phyloP scores from a whole-genome alignment of 2,888 invertebrate genomes.

The Tenthredo distinguenda region DNA sequence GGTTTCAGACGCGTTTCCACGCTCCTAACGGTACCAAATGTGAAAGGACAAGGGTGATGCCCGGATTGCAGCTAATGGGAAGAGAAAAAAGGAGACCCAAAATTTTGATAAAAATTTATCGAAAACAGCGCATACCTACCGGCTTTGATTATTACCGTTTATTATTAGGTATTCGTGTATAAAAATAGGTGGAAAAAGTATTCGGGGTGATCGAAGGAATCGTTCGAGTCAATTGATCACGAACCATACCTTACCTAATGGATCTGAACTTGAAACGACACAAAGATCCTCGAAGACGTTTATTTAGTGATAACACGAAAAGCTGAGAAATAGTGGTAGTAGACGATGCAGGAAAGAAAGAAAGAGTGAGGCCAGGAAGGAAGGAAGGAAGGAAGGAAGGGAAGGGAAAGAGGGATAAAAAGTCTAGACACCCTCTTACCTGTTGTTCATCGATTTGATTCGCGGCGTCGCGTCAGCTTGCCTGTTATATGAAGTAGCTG shows the following conservation, averaged over 20 bases:
- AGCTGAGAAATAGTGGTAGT: conserved; percentile 22
- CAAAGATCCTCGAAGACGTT: neutral
- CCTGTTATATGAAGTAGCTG: neutral
- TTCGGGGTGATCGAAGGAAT: no score
- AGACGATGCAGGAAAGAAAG: conserved; percentile 48
- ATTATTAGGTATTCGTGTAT: neutral
- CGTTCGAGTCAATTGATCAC: neutral
- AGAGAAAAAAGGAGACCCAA: neutral
- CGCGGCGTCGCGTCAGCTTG: conserved; percentile 32
- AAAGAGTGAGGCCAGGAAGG: conserved; percentile 32
- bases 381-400: neutral
- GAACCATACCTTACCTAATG: no score
- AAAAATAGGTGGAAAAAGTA: no score
- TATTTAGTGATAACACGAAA: neutral
- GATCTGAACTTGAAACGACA: neutral
- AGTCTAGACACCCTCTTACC: conserved; percentile 47
- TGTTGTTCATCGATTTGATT: conserved; percentile 47
- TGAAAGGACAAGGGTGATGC: conserved; percentile 21
- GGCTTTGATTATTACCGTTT: neutral
- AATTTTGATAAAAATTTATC: neutral
- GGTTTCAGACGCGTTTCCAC: conserved; percentile 39
- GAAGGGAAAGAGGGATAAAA: conserved; percentile 7
- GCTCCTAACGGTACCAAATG: neutral
- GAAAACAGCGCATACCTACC: neutral
- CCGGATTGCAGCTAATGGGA: conserved; percentile 7